phyloP scores from a whole-genome alignment of 2,888 invertebrate genomes.

The Oegoconia quadripuncta region DNA sequence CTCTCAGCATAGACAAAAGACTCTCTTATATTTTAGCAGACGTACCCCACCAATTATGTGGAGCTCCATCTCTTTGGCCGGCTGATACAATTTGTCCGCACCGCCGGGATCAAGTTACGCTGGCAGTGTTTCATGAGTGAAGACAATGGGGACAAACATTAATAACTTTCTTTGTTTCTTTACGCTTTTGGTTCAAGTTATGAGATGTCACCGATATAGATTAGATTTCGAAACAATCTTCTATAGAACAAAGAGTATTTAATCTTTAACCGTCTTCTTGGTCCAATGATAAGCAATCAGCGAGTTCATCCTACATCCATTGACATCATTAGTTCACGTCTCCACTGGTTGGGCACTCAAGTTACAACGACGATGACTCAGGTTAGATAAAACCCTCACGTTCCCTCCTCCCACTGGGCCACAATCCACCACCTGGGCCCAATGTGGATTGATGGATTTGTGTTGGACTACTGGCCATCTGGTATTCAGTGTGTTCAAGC shows the following conservation, averaged over 20 bases:
- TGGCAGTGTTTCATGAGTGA: slow-evolving; percentile 51
- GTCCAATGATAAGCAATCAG: too few relatives aligned
- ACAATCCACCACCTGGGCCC: too few relatives aligned
- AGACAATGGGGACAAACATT: slow-evolving; percentile 71
- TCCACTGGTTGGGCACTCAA: too few relatives aligned
- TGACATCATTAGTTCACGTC: too few relatives aligned
- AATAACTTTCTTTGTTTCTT: slow-evolving; percentile 72
- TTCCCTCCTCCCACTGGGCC: too few relatives aligned
- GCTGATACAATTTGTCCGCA: slow-evolving; percentile 19
- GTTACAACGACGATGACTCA: too few relatives aligned
- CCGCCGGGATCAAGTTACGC: slow-evolving; percentile 28
- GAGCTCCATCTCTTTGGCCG: slow-evolving; percentile 33
- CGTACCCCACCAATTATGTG: slow-evolving; percentile 37
- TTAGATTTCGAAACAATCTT: not conserved
- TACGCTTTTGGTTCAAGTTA: slow-evolving; percentile 39
- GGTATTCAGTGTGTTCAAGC: too few relatives aligned
- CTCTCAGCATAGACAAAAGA: slow-evolving; percentile 58
- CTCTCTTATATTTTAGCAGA: slow-evolving; percentile 57
- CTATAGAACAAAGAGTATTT: not conserved
- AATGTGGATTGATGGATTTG: too few relatives aligned
- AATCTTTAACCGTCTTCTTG: not conserved
- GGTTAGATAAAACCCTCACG: too few relatives aligned
- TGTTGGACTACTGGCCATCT: too few relatives aligned
- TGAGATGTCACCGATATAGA: slow-evolving; percentile 31
- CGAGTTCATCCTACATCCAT: too few relatives aligned